phyloP scores from a whole-genome alignment of 2,113 vertebrate species.

The Nibea coibor region DNA sequence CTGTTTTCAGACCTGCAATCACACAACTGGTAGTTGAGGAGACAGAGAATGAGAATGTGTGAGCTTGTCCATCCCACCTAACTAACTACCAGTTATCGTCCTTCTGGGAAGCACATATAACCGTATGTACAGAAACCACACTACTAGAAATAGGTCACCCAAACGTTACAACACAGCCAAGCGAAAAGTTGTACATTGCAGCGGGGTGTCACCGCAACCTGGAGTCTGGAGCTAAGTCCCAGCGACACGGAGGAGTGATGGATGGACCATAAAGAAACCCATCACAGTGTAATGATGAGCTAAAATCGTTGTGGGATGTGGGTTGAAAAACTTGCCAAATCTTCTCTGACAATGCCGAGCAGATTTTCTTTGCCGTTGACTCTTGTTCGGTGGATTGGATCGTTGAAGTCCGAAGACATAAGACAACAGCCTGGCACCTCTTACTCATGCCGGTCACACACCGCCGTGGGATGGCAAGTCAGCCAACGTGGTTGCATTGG shows the following conservation, averaged over 20 bases:
- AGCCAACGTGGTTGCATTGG: no score
- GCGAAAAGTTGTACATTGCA: background rate
- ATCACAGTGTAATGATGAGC: background rate
- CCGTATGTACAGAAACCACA: background rate
- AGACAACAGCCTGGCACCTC: no score
- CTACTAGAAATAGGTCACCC: background rate
- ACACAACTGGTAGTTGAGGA: conserved; percentile 41
- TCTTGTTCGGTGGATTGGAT: no score
- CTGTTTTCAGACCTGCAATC: conserved; percentile 65
- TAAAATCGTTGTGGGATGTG: background rate
- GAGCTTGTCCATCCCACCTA: conserved; percentile 27
- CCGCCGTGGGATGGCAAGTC: no score
- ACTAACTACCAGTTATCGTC: conserved; percentile 38
- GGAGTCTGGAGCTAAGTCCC: background rate
- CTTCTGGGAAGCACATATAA: background rate
- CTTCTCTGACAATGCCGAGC: no score
- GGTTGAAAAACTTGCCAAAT: no score
- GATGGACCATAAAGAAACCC: no score
- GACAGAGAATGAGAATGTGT: conserved; percentile 7
- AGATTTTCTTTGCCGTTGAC: no score
- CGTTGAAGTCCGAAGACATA: no score
- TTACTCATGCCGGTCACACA: no score
- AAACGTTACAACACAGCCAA: background rate
- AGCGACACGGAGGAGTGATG: background rate
- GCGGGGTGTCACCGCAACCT: background rate